Evolutionary conservation across 2,888 invertebrate genomes (phyloP), one percentile per base, ranked within the genome.

Genomic region (Athrips mouffetella): DNA sequence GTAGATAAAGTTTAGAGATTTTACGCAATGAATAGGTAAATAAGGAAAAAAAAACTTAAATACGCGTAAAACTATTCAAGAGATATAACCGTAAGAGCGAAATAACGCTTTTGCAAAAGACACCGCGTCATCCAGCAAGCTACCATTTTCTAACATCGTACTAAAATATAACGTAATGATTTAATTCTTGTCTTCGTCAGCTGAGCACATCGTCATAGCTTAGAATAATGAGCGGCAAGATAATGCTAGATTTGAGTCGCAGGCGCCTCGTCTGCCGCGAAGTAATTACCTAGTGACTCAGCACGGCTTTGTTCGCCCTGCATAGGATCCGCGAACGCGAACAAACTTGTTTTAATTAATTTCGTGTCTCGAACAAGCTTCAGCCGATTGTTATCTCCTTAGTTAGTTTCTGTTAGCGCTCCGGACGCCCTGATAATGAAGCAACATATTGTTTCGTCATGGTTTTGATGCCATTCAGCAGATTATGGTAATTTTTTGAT

Each of bases 301-400:
- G 86, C 88, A 76, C 61, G 68, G 84, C 87, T 86, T 88, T 87
- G 85, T 87, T 81, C 81, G 67, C 76, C 80, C 79, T 84, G 86
- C 83, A 87, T 83, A 84, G 83, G 83, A 86, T 86, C 84, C 84
- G 85, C 84, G 37, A 87, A 84, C n/a, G n/a, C n/a, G 84, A 87
- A 84, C 88, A 86, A 88, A 88, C 87, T 88, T 88, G 88, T 88
- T 88, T 88, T 88, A 88, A 88, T 88, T 88, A 88, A 88, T 88
- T 88, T 88, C 86, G 84, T 87, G 87, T 88, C 88, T 85, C 80
- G 80, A 84, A 85, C 88, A 88, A 85, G 85, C 84, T 80, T 78
- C 76, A 79, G 77, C 76, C 78, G 87, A 88, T 88, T 83, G 87
- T 87, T 86, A 88, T 88, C 88, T 86, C 76, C 87, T 87, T 82